Evolutionary conservation across 2,888 invertebrate species (phyloP).

Genomic region (Mesorhabditis sp.): DNA sequence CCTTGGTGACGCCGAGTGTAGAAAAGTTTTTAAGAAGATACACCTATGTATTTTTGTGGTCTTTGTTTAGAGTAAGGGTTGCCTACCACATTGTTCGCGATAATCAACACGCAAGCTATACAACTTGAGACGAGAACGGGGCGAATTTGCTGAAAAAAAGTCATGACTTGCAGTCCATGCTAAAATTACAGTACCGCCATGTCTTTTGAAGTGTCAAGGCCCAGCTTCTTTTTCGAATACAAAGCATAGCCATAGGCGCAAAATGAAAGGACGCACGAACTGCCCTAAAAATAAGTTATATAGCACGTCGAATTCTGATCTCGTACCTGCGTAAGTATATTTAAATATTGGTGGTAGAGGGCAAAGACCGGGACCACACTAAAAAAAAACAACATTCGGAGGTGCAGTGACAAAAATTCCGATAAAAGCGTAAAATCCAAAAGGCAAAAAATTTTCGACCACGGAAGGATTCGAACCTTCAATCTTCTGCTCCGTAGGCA

Average conservation of each 20-base stretch:
- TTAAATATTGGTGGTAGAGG: constrained; percentile 2
- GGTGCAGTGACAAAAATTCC: no score
- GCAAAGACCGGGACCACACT: not conserved
- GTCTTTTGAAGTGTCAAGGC: not conserved
- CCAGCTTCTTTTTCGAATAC: not conserved
- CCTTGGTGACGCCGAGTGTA: not conserved
- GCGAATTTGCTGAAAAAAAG: not conserved
- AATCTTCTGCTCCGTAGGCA: constrained; percentile 60
- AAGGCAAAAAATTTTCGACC: constrained; percentile 23
- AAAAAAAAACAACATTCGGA: not conserved
- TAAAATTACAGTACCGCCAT: not conserved
- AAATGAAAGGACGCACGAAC: not conserved
- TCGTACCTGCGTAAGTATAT: not conserved
- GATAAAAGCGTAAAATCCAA: no score
- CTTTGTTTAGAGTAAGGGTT: not conserved
- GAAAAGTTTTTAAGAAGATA: not conserved
- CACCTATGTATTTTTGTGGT: not conserved
- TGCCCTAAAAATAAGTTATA: not conserved
- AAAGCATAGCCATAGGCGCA: not conserved
- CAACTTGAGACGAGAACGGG: constrained; percentile 6
- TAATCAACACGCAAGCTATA: not conserved
- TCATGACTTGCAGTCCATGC: not conserved
- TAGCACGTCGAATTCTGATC: not conserved
- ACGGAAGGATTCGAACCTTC: constrained; percentile 59
- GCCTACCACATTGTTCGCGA: constrained; percentile 1